These are phyloP conservation scores for Rotaria macrura DNA, from an alignment of 2,888 invertebrate genomes.

Conservation along the genomic window DNA sequence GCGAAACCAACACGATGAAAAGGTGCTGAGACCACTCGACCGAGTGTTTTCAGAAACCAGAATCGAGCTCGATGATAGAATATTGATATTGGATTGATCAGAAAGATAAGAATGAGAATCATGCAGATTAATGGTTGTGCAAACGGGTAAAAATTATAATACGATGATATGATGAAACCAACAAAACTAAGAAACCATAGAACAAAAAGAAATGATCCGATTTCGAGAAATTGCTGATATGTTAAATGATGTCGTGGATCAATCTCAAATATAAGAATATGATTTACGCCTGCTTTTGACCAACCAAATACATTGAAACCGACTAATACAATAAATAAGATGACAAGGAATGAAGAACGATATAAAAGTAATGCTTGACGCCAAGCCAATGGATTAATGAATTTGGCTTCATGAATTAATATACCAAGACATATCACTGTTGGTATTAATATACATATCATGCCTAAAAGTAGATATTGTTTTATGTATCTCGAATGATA, in stretches of 20 bases:
- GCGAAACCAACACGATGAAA: conserved; percentile 52
- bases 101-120: conserved; percentile 65
- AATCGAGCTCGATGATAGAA: conserved; percentile 82
- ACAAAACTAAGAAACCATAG: conserved; percentile 77
- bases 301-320: conserved; percentile 93
- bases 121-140: conserved; percentile 74
- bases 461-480: conserved; percentile 50
- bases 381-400: conserved; percentile 37
- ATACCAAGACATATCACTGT: background rate
- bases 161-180: conserved; percentile 68
- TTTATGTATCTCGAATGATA: too few species aligned
- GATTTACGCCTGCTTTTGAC: conserved; percentile 91
- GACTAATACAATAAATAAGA: conserved; percentile 81
- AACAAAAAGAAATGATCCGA: conserved; percentile 46
- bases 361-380: conserved; percentile 76
- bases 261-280: conserved; percentile 88
- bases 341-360: conserved; percentile 78
- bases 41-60: conserved; percentile 68
- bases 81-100: conserved; percentile 81
- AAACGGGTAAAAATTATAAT: conserved; percentile 77
- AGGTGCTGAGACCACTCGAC: conserved; percentile 27
- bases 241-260: conserved; percentile 78
- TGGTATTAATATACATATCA: conserved; percentile 30
- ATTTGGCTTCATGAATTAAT: background rate
- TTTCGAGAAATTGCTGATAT: conserved; percentile 85